phyloP scores from a whole-genome alignment of 2,888 invertebrate species.

The Meteorus colon region DNA sequence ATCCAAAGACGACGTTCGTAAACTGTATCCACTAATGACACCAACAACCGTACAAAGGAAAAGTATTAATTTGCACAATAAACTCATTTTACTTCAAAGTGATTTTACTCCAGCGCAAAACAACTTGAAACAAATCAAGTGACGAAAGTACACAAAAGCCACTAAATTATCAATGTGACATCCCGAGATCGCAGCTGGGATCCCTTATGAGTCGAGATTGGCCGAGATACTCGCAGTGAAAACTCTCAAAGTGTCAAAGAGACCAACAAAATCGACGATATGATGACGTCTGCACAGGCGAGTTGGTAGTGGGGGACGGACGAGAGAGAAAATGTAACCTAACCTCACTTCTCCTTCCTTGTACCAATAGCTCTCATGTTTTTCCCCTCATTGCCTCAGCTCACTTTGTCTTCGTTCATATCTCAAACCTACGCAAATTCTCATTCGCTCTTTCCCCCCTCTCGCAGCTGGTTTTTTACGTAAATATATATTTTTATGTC shows the following conservation, averaged over 20 bases:
- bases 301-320: neutral
- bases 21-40: slow-evolving; percentile 38
- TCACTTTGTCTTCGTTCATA: neutral
- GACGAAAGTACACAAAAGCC: neutral
- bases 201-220: neutral
- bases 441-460: neutral
- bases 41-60: slow-evolving; percentile 40
- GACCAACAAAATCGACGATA: neutral
- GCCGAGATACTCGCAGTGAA: neutral
- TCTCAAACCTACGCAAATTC: neutral
- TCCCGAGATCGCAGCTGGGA: neutral
- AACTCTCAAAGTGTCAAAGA: neutral
- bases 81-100: slow-evolving; percentile 41
- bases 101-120: neutral
- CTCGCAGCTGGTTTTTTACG: neutral
- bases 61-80: slow-evolving; percentile 39
- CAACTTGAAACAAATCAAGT: neutral
- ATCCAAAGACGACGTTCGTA: slow-evolving; percentile 30
- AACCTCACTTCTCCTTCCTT: slow-evolving; percentile 8
- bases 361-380: neutral
- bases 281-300: slow-evolving; percentile 10
- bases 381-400: neutral
- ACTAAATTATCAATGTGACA: slow-evolving; percentile 1
- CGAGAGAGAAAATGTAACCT: slow-evolving; percentile 1
- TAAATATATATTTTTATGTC: neutral